Conservation (phyloP, 2,888 invertebrate species). For the Hoplodrina ambigua region DNA sequence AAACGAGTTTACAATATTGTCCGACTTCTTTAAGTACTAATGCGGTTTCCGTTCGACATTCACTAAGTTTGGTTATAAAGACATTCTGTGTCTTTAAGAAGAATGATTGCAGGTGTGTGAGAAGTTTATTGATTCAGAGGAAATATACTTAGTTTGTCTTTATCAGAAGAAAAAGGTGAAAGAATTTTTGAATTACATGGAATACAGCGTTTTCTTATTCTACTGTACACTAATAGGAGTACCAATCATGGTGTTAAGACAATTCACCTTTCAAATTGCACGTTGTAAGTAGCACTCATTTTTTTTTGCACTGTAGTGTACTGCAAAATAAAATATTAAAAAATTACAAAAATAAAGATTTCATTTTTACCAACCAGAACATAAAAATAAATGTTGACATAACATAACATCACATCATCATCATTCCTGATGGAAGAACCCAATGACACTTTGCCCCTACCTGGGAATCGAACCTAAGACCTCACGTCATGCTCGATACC, state of each 20-base stretch:
- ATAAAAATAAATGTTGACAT: not conserved
- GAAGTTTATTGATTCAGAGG: not conserved
- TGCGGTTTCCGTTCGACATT: slow-evolving; percentile 53
- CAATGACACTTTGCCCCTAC: too few relatives aligned
- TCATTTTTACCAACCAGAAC: too few relatives aligned
- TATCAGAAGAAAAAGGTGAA: too few relatives aligned
- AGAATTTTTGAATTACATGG: too few relatives aligned
- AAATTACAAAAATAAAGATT: too few relatives aligned
- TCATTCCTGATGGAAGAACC: too few relatives aligned
- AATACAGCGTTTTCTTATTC: too few relatives aligned
- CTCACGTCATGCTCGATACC: too few relatives aligned
- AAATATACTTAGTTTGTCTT: not conserved
- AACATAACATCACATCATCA: too few relatives aligned
- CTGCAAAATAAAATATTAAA: too few relatives aligned
- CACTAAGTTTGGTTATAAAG: not conserved
- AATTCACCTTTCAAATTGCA: not conserved
- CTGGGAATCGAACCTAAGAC: too few relatives aligned
- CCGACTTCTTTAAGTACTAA: slow-evolving; percentile 39
- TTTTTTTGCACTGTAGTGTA: not conserved
- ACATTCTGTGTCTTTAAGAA: not conserved
- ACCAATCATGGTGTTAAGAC: not conserved
- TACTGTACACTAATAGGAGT: not conserved
- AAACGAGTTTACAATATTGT: slow-evolving; percentile 54
- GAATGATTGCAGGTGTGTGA: not conserved
- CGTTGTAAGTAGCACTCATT: too few relatives aligned